A percentile compares a stretch with the other conserved stretches of the same genome.
These are phyloP conservation scores for Stenotaenia linearis DNA, from an alignment of 2,888 invertebrate genomes.

Conservation along the genomic window DNA sequence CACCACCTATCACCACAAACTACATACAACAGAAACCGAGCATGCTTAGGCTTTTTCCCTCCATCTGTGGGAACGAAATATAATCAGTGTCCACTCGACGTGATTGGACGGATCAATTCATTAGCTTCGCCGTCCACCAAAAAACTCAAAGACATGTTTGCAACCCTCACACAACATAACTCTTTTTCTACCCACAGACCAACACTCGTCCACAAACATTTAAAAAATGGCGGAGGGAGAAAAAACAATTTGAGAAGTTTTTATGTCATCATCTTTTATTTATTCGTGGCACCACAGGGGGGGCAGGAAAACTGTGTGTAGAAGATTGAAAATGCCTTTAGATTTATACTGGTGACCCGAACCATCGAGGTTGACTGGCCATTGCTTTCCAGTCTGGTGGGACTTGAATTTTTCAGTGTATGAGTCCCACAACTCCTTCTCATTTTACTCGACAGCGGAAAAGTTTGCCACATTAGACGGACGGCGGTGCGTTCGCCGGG, in stretches of 20 bases:
- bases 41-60: too few relatives aligned
- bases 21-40: too few relatives aligned
- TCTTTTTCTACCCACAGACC: too few relatives aligned
- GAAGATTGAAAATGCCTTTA: neutral
- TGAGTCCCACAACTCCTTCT: neutral
- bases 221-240: neutral
- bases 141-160: too few relatives aligned
- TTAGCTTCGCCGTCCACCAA: neutral
- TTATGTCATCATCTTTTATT: neutral
- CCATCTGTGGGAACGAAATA: too few relatives aligned
- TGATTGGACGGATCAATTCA: neutral
- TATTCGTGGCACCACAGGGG: neutral
- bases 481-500: too few relatives aligned
- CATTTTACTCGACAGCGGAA: neutral
- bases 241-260: neutral
- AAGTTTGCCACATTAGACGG: neutral
- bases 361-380: conserved; percentile 12
- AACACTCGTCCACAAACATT: too few relatives aligned
- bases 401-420: neutral
- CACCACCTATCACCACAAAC: too few relatives aligned
- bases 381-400: conserved; percentile 1
- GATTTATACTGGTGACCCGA: neutral
- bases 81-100: neutral
- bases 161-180: neutral
- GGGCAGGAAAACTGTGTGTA: neutral